These are phyloP conservation scores for Apamea anceps DNA, from an alignment of 2,888 invertebrate species.

Conservation along the genomic window DNA sequence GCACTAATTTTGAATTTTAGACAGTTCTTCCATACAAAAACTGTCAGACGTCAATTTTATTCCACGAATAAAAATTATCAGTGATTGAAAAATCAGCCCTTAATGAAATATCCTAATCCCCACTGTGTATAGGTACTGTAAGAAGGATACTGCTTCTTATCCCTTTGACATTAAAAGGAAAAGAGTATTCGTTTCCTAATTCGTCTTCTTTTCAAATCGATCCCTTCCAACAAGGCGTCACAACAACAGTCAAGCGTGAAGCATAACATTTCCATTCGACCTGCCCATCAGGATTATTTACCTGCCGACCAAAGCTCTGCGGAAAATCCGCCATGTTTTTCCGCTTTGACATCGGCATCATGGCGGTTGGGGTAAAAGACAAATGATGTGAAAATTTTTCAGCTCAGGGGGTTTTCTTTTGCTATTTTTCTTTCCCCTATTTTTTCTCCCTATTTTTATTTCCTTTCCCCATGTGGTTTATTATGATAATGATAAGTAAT, in stretches of 20 bases:
- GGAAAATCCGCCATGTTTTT: constrained; percentile 68
- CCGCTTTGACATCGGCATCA: constrained; percentile 67
- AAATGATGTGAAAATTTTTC: constrained; percentile 73
- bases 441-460: constrained; percentile 45
- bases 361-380: constrained; percentile 68
- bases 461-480: constrained; percentile 46
- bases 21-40: too few species aligned
- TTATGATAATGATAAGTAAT: constrained; percentile 60
- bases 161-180: background rate
- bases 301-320: constrained; percentile 58
- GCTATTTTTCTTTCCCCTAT: constrained; percentile 13
- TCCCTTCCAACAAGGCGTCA: constrained; percentile 12
- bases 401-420: constrained; percentile 16
- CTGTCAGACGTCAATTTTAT: too few species aligned
- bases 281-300: constrained; percentile 61
- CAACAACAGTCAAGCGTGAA: constrained; percentile 32
- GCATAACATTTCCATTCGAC: constrained; percentile 60
- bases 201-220: too few species aligned
- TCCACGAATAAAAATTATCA: too few species aligned
- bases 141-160: background rate
- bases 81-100: too few species aligned
- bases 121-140: too few species aligned
- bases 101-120: too few species aligned
- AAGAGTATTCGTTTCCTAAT: background rate
- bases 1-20: too few species aligned